phyloP scores from a whole-genome alignment of 2,797 vertebrate species.

The Paramormyrops hopkinsi region DNA sequence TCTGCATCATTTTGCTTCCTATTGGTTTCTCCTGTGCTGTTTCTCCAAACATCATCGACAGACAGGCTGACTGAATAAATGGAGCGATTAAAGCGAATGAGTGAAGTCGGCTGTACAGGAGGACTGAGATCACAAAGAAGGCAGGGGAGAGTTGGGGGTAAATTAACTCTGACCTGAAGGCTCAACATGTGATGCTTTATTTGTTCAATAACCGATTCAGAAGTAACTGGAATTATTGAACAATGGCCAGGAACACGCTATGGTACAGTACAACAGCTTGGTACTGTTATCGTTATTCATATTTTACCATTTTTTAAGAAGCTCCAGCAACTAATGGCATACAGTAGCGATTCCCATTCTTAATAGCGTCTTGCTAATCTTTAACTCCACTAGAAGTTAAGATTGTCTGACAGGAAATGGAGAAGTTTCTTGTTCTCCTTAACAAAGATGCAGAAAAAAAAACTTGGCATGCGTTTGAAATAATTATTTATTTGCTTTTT shows the following conservation, averaged over 20 bases:
- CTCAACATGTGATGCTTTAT: slow-evolving; percentile 58
- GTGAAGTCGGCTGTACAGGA: slow-evolving; percentile 24
- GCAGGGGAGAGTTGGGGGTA: slow-evolving; percentile 47
- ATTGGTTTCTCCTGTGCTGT: not conserved
- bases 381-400: slow-evolving; percentile 1
- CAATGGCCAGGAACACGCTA: not conserved
- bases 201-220: slow-evolving; percentile 55
- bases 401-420: slow-evolving; percentile 3
- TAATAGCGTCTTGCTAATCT: not conserved
- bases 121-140: slow-evolving; percentile 55
- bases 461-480: slow-evolving; percentile 16
- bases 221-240: slow-evolving; percentile 42
- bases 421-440: slow-evolving; percentile 3
- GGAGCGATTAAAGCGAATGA: not conserved
- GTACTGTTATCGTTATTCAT: not conserved
- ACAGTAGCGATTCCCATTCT: not conserved
- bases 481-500: slow-evolving; percentile 27
- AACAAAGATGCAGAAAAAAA: slow-evolving; percentile 13
- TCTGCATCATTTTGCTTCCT: not conserved
- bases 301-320: slow-evolving; percentile 49
- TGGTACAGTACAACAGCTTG: slow-evolving; percentile 27
- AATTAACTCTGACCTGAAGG: slow-evolving; percentile 66
- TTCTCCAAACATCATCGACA: not conserved
- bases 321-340: slow-evolving; percentile 36
- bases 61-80: not conserved